Percentiles rank a stretch among this genome's conserved stretches.
Evolutionary conservation across 2,888 invertebrate species (phyloP).

Genomic region (Chorisops tibialis): DNA sequence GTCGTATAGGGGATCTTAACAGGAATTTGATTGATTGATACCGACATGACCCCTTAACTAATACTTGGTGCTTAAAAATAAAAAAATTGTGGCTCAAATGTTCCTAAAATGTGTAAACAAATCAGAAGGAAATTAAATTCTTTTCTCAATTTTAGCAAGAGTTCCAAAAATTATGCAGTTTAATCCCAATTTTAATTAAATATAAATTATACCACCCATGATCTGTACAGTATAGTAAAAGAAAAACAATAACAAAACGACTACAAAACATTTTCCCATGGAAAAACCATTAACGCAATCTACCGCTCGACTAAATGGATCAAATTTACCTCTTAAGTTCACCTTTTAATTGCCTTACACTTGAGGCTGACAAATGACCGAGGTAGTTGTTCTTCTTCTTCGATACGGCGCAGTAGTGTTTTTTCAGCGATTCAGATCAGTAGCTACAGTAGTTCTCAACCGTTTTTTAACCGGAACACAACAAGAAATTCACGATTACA

Average conservation of each 20-base stretch:
- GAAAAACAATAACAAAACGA: not conserved
- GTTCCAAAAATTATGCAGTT: too few relatives aligned
- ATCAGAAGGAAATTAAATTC: too few relatives aligned
- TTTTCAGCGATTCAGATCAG: constrained; percentile 3
- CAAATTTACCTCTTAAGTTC: constrained; percentile 7
- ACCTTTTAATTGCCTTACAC: constrained; percentile 15
- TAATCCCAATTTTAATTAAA: not conserved
- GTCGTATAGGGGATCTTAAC: too few relatives aligned
- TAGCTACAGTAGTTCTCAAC: constrained; percentile 3
- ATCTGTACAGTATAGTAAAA: too few relatives aligned
- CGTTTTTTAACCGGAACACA: not conserved
- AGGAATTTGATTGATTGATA: too few relatives aligned
- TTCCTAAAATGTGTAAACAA: too few relatives aligned
- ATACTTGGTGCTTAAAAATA: too few relatives aligned
- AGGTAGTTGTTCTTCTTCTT: too few relatives aligned
- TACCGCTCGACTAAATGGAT: not conserved
- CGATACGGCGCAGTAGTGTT: not conserved
- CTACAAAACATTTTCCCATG: not conserved
- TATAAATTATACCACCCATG: not conserved
- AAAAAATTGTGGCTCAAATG: too few relatives aligned
- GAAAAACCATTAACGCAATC: not conserved
- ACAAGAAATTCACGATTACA: too few relatives aligned
- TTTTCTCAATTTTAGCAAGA: too few relatives aligned
- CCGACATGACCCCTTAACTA: too few relatives aligned
- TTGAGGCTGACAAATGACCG: constrained; percentile 15